Evolutionary conservation across 2,888 invertebrate genomes (phyloP), one percentile per base, ranked within the genome.

Genomic region (Leptopilina myrica): DNA sequence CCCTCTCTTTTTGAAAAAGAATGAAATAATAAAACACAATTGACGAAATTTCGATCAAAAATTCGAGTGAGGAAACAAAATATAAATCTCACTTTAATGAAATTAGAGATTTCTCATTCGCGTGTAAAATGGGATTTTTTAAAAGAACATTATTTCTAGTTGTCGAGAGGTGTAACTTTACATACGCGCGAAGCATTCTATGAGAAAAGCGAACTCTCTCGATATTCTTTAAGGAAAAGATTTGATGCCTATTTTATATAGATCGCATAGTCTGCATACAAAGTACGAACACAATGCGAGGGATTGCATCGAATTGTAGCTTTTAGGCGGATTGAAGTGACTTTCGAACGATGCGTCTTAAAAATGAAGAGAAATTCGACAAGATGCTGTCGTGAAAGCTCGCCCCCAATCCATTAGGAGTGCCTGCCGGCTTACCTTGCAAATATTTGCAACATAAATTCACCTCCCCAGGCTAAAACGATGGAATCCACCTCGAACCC

Each of bases 241-340:
- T 69, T 49, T 73, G 69, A 53, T 73, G 33, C 73, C 73, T 73
- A 56, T 73, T 73, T 73, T 73, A 73, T 73, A 56, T 56, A 73
- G 73, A 73, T 73, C 73, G 73, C 56, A 33, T 56, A 14, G 73
- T 73, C 73, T 73, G 56, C 73, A 73, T 73, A 73, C 73, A 73
- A 73, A 73, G 56, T 56, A 26, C 78, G 79, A 79, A 43, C 43
- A 43, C 43, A 43, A 43, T 43, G 43, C 81, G 79, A 78, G 59
- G 14, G 59, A 43, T 77, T 43, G 43, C 43, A 76, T 78, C 15
- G 78, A 76, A 80, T 81, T 77, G 79, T 43, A 79, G 83, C 83
- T 83, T 83, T 83, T 83, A 83, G 79, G 77, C 66, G 81, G 78
- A 83, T 83, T 81, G 43, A 81, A 83, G 78, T 77, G 78, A 77